phyloP scores from a whole-genome alignment of 2,797 vertebrate species.

The Smutsia gigantea region DNA sequence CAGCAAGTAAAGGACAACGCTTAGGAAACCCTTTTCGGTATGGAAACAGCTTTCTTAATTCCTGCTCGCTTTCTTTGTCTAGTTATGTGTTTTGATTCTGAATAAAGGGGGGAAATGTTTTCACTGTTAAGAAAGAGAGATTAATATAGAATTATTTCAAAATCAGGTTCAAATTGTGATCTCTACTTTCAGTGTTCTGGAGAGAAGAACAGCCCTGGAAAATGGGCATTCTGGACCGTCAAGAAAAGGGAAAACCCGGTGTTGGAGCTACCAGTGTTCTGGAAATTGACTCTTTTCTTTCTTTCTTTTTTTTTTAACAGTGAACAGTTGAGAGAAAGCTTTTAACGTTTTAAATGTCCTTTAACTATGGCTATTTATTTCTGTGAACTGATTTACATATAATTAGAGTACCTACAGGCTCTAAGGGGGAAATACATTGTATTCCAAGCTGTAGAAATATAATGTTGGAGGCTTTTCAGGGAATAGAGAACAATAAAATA shows the following conservation, averaged over 20 bases:
- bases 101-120: not conserved
- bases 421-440: constrained; percentile 56
- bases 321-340: constrained; percentile 72
- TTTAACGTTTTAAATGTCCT: constrained; percentile 76
- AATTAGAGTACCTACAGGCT: constrained; percentile 75
- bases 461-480: constrained; percentile 46
- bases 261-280: constrained; percentile 35
- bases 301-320: not conserved
- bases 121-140: constrained; percentile 3
- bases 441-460: constrained; percentile 61
- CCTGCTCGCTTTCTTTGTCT: not conserved
- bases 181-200: constrained; percentile 26
- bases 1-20: not conserved
- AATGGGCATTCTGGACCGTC: not conserved
- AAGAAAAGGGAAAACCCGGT: not conserved
- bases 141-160: constrained; percentile 60
- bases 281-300: constrained; percentile 51
- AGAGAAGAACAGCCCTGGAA: not conserved
- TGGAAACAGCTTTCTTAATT: not conserved
- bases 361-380: constrained; percentile 80
- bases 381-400: constrained; percentile 78
- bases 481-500: constrained; percentile 65
- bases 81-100: constrained; percentile 42
- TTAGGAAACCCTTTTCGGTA: not conserved
- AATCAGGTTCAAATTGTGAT: constrained; percentile 58